phyloP scores from a whole-genome alignment of 2,888 invertebrate species.

The Drosophila neonasuta region DNA sequence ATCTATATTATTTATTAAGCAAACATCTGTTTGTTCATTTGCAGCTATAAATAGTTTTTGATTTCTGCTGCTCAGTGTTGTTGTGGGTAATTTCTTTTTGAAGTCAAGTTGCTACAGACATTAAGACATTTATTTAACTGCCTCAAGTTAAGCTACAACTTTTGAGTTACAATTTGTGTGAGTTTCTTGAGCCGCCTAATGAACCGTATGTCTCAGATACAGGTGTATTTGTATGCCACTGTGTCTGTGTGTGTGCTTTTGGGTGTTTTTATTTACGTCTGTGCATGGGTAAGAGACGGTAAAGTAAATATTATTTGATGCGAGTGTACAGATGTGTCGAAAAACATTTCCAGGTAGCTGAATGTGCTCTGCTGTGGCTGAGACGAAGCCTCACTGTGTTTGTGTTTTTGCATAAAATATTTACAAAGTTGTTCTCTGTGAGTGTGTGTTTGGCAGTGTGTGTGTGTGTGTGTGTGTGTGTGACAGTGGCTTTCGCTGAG shows the following conservation, averaged over 20 bases:
- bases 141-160: constrained; percentile 60
- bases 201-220: constrained; percentile 55
- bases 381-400: constrained; percentile 38
- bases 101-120: constrained; percentile 41
- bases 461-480: constrained; percentile 31
- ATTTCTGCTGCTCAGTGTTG: constrained; percentile 16
- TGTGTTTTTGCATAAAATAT: constrained; percentile 75
- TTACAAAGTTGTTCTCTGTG: constrained; percentile 60
- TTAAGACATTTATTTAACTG: constrained; percentile 54
- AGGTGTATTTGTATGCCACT: constrained; percentile 11
- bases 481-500: constrained; percentile 65
- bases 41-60: constrained; percentile 8
- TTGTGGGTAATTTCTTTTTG: constrained; percentile 27
- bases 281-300: constrained; percentile 27
- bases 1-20: constrained; percentile 1
- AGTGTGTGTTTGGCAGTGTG: constrained; percentile 24
- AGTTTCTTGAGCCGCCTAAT: constrained; percentile 61
- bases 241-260: constrained; percentile 11
- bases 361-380: constrained; percentile 33
- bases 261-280: constrained; percentile 24
- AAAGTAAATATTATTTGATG: constrained; percentile 75
- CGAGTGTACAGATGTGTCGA: constrained; percentile 65
- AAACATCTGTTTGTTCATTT: constrained; percentile 18
- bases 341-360: constrained; percentile 67
- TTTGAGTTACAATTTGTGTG: constrained; percentile 54